Base-by-base conservation (phyloP, 2,113 vertebrate genomes). In the Pardalotus punctatus region DNA sequence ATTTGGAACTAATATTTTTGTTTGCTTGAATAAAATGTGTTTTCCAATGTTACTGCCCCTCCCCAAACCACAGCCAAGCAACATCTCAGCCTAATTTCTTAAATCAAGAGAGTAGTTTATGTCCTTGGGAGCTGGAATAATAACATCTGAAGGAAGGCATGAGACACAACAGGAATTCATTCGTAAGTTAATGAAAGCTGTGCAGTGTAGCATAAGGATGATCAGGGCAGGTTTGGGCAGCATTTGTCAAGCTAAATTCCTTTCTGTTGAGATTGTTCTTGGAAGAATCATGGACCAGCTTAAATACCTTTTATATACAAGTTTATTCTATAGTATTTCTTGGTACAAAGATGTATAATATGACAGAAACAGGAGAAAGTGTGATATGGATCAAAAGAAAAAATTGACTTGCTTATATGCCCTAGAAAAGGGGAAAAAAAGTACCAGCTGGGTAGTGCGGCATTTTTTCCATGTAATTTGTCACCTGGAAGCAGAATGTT, bases 21-120 rank as follows among this genome's bases (percentile, higher is more conserved):
- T 93, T 94, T 70, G 81, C 86, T 84, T 88, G 61, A 92, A 80
- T 85, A 94, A 97, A 96, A 93, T 40, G 82, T 93, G 28, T 71
- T 90, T 73, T 51, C 57, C 22, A 42, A 20, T 81, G 57, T 57
- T 66, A 29, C 42, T 93, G 14, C 20, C 48, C n/a, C 29, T 94
- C 70, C 64, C 27, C 45, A 70, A 94, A 80, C 51, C 48, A 93
- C 42, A 93, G 85, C 83, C 31, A 47, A 93, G 79, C 61, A 94
- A 66, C 33, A 54, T 91, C 80, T 56, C 43, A 83, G 77, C n/a
- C 83, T 61, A 5, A 43, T 80, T 90, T 42, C 58, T 90, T 93
- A 83, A 94, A 92, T 83, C 31, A 78, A 88, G 82, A 74, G 42
- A 95, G 88, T 53, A 82, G 61, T 80, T 87, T 74, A 45, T 92